These are phyloP conservation scores for Amphipyra tragopoginis DNA, from an alignment of 2,888 invertebrate species.

Conservation along the genomic window DNA sequence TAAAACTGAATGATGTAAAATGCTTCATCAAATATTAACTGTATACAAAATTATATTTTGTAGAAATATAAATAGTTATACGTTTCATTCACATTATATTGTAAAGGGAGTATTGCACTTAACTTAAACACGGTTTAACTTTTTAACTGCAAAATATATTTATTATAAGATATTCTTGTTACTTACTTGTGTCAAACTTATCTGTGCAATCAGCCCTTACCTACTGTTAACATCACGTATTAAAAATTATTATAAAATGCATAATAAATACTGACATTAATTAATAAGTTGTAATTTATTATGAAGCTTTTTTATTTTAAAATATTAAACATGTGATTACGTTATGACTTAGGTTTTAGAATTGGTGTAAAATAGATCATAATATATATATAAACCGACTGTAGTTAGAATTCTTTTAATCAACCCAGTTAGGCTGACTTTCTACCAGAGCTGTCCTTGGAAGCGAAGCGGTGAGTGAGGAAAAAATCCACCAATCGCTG, in stretches of 20 bases:
- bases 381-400: too few species aligned
- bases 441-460: too few species aligned
- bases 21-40: conserved; percentile 39
- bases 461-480: too few species aligned
- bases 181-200: conserved; percentile 51
- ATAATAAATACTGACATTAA: neutral
- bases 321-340: too few species aligned
- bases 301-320: neutral
- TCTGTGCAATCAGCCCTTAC: neutral
- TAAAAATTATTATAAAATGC: neutral
- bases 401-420: too few species aligned
- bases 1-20: conserved; percentile 24
- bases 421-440: too few species aligned
- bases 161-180: conserved; percentile 35
- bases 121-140: conserved; percentile 35
- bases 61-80: conserved; percentile 44
- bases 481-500: too few species aligned
- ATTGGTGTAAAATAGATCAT: too few species aligned
- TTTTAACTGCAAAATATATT: conserved; percentile 25
- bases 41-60: conserved; percentile 45
- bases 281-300: neutral
- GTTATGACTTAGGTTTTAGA: conserved; percentile 1
- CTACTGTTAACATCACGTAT: neutral
- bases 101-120: conserved; percentile 35
- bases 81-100: conserved; percentile 40